Percentiles rank a stretch among this genome's conserved stretches.
phyloP scores from a whole-genome alignment of 2,888 invertebrate species.

The Drosophila suboccidentalis region DNA sequence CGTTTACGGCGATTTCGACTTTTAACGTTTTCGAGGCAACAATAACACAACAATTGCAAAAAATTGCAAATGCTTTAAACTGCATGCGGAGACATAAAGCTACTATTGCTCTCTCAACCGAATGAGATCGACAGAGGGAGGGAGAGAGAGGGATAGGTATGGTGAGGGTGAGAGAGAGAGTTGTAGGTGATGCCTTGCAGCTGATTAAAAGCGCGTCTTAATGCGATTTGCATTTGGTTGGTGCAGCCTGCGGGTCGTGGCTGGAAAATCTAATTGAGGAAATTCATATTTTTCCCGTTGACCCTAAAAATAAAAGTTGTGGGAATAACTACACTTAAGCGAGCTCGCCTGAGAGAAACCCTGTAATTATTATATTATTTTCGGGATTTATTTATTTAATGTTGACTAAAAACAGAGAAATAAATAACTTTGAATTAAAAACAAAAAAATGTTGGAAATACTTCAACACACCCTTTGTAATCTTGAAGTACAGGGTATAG shows the following conservation, averaged over 20 bases:
- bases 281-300: constrained; percentile 66
- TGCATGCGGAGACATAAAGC: constrained; percentile 21
- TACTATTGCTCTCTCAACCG: constrained; percentile 6
- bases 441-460: no score
- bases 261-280: constrained; percentile 76
- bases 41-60: constrained; percentile 29
- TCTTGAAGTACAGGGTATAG: neutral
- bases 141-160: neutral
- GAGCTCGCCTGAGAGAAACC: neutral
- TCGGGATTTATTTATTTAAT: no score
- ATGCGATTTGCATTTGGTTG: constrained; percentile 72
- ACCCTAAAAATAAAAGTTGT: constrained; percentile 56
- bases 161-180: constrained; percentile 2
- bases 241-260: constrained; percentile 41
- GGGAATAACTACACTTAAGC: neutral
- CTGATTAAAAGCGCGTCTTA: constrained; percentile 73
- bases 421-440: no score
- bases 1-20: constrained; percentile 58
- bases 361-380: neutral
- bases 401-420: no score
- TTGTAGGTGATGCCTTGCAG: constrained; percentile 54
- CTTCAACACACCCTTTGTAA: neutral
- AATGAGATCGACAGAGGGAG: constrained; percentile 2
- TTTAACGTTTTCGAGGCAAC: constrained; percentile 39
- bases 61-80: constrained; percentile 13